Conservation (phyloP, 2,113 vertebrate species). For the Odontesthes bonariensis region DNA sequence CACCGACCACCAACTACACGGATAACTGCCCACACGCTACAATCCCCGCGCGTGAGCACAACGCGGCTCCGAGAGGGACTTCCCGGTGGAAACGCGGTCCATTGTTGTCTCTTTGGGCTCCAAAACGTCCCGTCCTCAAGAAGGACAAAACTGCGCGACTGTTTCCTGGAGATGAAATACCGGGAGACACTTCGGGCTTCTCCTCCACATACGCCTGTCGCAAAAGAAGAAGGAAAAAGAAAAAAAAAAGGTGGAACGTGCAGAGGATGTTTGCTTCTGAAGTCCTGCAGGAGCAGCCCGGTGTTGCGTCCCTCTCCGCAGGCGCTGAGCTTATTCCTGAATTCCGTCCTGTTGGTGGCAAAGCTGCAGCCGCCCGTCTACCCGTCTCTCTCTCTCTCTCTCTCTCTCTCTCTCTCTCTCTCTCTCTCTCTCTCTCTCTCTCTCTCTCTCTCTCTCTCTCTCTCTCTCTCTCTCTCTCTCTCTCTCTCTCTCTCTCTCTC, state of each 20-base stretch:
- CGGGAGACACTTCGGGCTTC: conserved; percentile 9
- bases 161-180: conserved; percentile 11
- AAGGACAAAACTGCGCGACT: conserved; percentile 57
- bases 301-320: conserved; percentile 16
- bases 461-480: conserved; percentile 9
- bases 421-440: conserved; percentile 12
- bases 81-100: conserved; percentile 49
- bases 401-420: conserved; percentile 15
- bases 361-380: conserved; percentile 19
- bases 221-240: not conserved
- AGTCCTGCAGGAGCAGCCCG: not conserved
- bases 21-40: conserved; percentile 1
- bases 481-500: not conserved
- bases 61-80: conserved; percentile 22
- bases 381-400: not conserved
- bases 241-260: not conserved
- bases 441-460: conserved; percentile 6
- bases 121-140: conserved; percentile 59
- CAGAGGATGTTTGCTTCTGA: not conserved
- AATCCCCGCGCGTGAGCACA: conserved; percentile 18
- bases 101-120: conserved; percentile 55
- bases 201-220: not conserved
- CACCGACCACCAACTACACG: conserved; percentile 33
- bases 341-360: conserved; percentile 45
- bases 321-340: conserved; percentile 44